phyloP scores from a whole-genome alignment of 2,797 vertebrate genomes.

The Coendou prehensilis region DNA sequence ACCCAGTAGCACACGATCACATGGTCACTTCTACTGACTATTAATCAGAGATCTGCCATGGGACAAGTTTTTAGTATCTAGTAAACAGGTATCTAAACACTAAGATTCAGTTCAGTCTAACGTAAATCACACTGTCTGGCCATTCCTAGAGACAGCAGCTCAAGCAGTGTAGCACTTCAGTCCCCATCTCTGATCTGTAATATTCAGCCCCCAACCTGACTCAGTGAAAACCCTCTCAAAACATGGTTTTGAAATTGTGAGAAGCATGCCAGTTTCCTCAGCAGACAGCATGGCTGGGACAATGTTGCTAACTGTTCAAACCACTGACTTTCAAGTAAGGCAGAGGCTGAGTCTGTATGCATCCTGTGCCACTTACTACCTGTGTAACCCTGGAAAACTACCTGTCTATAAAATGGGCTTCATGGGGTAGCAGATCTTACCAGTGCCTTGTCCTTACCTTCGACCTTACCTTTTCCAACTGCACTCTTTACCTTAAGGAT shows the following conservation, averaged over 20 bases:
- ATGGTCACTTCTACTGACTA: not conserved
- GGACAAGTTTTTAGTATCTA: not conserved
- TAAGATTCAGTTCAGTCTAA: not conserved
- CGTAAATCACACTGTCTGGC: not conserved
- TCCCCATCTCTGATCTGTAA: not conserved
- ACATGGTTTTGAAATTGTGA: not conserved
- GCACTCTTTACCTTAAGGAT: not conserved
- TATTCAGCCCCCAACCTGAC: not conserved
- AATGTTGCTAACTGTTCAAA: not conserved
- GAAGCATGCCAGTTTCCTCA: not conserved
- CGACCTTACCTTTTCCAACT: not conserved
- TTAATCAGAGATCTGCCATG: not conserved
- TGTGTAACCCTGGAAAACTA: not conserved
- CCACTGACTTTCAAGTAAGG: not conserved
- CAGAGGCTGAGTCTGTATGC: conserved; percentile 12
- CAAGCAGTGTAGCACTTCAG: not conserved
- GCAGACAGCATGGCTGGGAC: not conserved
- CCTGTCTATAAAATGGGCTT: not conserved
- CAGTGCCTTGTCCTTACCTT: not conserved
- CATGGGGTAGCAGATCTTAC: not conserved
- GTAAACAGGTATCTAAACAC: not conserved
- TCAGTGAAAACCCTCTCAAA: not conserved
- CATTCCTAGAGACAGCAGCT: not conserved
- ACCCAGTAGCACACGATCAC: not conserved
- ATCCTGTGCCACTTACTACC: not conserved